Percentiles rank a stretch among this genome's conserved stretches.
Conservation (phyloP, 2,888 invertebrate species). For the Morpho deidamia region DNA sequence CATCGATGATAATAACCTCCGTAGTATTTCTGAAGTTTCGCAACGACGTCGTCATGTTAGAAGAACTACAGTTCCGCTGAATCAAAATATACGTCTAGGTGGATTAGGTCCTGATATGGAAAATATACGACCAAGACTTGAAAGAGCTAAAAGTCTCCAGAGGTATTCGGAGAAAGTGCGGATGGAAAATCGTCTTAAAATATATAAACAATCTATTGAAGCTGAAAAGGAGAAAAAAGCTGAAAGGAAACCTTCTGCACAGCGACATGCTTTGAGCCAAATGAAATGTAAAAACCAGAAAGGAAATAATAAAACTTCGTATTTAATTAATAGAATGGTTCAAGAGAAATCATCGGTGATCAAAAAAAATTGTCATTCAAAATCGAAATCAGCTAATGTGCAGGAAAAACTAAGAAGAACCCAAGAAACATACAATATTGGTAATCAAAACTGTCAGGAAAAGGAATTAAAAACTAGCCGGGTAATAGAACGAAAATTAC, state of each 20-base stretch:
- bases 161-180: slow-evolving; percentile 69
- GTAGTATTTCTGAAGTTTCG: slow-evolving; percentile 60
- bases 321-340: slow-evolving; percentile 50
- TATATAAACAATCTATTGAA: slow-evolving; percentile 57
- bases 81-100: slow-evolving; percentile 53
- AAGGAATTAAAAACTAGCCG: slow-evolving; percentile 15
- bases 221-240: slow-evolving; percentile 40
- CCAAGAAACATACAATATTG: slow-evolving; percentile 1
- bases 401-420: slow-evolving; percentile 24
- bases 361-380: slow-evolving; percentile 33
- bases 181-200: slow-evolving; percentile 64
- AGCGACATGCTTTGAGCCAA: slow-evolving; percentile 27
- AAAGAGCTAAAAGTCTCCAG: slow-evolving; percentile 67
- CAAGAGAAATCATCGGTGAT: slow-evolving; percentile 31
- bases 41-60: slow-evolving; percentile 43
- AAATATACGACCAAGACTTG: slow-evolving; percentile 59
- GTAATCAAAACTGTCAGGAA: slow-evolving; percentile 20
- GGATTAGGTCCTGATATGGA: slow-evolving; percentile 67
- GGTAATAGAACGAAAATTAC: slow-evolving; percentile 14
- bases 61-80: slow-evolving; percentile 42
- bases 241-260: slow-evolving; percentile 32
- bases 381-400: slow-evolving; percentile 44
- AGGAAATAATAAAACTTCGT: slow-evolving; percentile 38
- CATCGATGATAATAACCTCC: slow-evolving; percentile 40
- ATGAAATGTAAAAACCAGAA: slow-evolving; percentile 25